These are phyloP conservation scores for Porites lutea DNA, from an alignment of 64 coral and sea anemone genomes.

Conservation along the genomic window DNA sequence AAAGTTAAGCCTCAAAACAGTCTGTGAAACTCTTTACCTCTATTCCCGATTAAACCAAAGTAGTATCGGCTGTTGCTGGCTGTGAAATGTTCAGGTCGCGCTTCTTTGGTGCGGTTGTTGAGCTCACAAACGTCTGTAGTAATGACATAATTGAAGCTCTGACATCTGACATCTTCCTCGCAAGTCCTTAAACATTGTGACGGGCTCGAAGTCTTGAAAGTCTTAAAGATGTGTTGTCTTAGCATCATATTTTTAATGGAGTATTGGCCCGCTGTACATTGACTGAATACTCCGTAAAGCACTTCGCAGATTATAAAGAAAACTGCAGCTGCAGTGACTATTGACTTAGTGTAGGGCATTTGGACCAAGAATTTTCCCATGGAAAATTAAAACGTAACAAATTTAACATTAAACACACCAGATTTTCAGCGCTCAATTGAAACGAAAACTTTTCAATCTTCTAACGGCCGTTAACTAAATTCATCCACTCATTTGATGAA, in stretches of 20 bases:
- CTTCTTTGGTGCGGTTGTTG: slow-evolving; percentile 10
- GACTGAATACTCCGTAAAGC: not conserved
- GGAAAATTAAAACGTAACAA: too few relatives aligned
- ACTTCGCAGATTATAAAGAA: not conserved
- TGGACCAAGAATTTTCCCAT: too few relatives aligned
- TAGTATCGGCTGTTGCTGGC: too few relatives aligned
- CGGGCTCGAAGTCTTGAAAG: not conserved
- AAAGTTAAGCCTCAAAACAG: too few relatives aligned
- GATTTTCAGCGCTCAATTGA: too few relatives aligned
- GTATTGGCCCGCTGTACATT: not conserved
- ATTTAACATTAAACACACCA: too few relatives aligned
- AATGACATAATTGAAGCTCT: slow-evolving; percentile 18
- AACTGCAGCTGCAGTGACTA: not conserved
- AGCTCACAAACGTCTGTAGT: not conserved
- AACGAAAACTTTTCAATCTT: too few relatives aligned
- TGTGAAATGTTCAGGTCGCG: not conserved
- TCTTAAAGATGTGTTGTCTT: not conserved
- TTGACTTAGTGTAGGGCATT: too few relatives aligned
- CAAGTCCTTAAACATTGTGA: not conserved
- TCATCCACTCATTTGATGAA: too few relatives aligned
- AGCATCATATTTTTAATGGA: slow-evolving; percentile 2
- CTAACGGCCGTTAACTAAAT: too few relatives aligned
- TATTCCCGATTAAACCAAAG: too few relatives aligned
- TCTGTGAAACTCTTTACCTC: too few relatives aligned
- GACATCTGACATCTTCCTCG: not conserved